phyloP scores from a whole-genome alignment of 64 coral and sea anemone genomes.

The Porites australiensis region DNA sequence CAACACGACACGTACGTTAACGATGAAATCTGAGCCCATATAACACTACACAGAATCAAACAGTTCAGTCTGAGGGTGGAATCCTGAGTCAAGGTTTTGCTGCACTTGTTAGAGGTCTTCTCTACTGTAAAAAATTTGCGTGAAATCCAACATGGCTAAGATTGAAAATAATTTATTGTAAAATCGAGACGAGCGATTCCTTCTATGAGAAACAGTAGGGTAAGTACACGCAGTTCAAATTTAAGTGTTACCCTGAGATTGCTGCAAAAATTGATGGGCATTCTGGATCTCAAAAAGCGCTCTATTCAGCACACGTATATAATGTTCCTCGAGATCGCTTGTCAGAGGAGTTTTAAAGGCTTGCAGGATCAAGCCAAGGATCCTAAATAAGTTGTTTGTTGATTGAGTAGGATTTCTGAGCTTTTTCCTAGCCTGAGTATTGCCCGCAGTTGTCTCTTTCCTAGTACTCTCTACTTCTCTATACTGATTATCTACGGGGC shows the following conservation, averaged over 20 bases:
- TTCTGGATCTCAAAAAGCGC: background rate
- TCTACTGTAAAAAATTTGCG: no score
- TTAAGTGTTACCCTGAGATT: background rate
- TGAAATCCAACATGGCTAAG: no score
- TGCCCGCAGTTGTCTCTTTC: background rate
- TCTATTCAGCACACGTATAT: background rate
- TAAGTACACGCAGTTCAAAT: no score
- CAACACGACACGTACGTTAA: no score
- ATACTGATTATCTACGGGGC: background rate
- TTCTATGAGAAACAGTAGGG: no score
- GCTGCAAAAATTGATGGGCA: background rate
- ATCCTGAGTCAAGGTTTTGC: no score
- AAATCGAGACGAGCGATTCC: no score
- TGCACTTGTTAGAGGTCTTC: no score
- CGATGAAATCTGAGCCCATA: no score
- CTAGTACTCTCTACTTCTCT: background rate
- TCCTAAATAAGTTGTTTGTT: background rate
- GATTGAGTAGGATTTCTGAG: background rate
- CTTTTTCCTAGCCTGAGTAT: background rate
- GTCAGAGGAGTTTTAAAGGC: background rate
- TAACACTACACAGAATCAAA: no score
- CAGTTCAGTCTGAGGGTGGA: no score
- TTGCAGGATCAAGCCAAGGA: conserved; percentile 8
- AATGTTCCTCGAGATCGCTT: conserved; percentile 4
- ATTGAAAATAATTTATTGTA: no score